These are phyloP conservation scores for Ascidia mentula DNA, from an alignment of 23 tunicate species.

Conservation along the genomic window DNA sequence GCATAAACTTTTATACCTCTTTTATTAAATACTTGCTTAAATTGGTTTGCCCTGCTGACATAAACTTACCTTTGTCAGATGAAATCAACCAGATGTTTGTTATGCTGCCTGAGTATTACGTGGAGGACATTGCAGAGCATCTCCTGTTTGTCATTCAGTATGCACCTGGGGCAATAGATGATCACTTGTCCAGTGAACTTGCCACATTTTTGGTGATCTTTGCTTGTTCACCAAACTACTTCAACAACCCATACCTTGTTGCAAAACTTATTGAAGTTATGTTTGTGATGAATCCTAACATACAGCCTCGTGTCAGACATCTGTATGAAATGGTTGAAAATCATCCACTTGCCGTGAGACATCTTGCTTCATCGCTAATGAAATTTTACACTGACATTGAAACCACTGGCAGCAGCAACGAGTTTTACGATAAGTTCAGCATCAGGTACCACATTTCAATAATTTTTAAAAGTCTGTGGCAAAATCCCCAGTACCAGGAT, in stretches of 20 bases:
- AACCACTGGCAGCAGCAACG: slow-evolving; percentile 87
- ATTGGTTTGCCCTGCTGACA: slow-evolving; percentile 26
- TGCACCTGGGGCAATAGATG: slow-evolving; percentile 47
- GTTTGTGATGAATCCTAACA: slow-evolving; percentile 50
- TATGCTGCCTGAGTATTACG: slow-evolving; percentile 67
- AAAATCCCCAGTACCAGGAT: slow-evolving; percentile 70
- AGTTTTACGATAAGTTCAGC: slow-evolving; percentile 95
- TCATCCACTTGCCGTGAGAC: slow-evolving; percentile 60
- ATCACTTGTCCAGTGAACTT: slow-evolving; percentile 21
- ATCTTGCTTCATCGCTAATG: slow-evolving; percentile 79
- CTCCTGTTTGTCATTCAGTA: slow-evolving; percentile 65
- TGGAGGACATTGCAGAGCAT: slow-evolving; percentile 88
- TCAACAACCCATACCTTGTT: slow-evolving; percentile 87
- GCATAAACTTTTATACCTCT: slow-evolving; percentile 39
- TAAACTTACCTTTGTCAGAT: slow-evolving; percentile 49
- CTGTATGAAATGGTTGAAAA: slow-evolving; percentile 62
- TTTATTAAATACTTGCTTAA: slow-evolving; percentile 41
- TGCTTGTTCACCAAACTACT: slow-evolving; percentile 72
- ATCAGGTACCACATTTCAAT: slow-evolving; percentile 88
- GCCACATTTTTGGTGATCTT: slow-evolving; percentile 54
- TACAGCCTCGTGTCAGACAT: slow-evolving; percentile 47
- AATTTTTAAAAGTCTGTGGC: slow-evolving; percentile 78
- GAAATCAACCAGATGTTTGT: slow-evolving; percentile 51
- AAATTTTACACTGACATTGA: slow-evolving; percentile 95
- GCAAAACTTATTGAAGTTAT: slow-evolving; percentile 88